phyloP scores from a whole-genome alignment of 2,888 invertebrate genomes.

The Chloroclystis v-ata region DNA sequence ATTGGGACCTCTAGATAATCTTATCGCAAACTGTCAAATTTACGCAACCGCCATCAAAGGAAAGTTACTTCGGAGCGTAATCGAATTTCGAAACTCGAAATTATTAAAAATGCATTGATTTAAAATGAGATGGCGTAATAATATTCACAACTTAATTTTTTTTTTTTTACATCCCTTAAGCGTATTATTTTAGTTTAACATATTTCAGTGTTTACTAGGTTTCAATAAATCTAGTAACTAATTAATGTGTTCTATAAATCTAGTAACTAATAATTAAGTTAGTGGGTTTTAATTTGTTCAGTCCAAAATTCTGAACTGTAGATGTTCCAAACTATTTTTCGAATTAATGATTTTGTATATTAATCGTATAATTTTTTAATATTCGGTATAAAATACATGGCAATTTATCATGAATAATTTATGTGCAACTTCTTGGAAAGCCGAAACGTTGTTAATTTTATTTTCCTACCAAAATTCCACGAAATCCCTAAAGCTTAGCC shows the following conservation, averaged over 20 bases:
- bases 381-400: too few relatives aligned
- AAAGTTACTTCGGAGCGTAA: conserved; percentile 15
- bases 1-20: conserved; percentile 39
- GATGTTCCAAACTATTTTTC: too few relatives aligned
- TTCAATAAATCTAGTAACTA: too few relatives aligned
- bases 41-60: conserved; percentile 22
- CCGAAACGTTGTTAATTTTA: background rate
- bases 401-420: background rate
- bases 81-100: conserved; percentile 12
- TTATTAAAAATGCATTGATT: background rate
- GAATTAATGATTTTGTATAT: background rate
- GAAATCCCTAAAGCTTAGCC: conserved; percentile 9
- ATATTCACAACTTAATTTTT: too few relatives aligned
- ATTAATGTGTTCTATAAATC: too few relatives aligned
- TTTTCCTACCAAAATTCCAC: conserved; percentile 6
- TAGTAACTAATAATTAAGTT: too few relatives aligned
- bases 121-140: background rate
- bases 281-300: too few relatives aligned
- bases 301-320: too few relatives aligned
- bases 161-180: too few relatives aligned
- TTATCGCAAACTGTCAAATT: conserved; percentile 25
- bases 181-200: too few relatives aligned
- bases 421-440: background rate
- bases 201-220: too few relatives aligned
- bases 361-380: background rate